Percentiles rank a stretch among this genome's conserved stretches.
These are phyloP conservation scores for Lytechinus variegatus DNA, from an alignment of 35 echinoderm and acorn worm genomes.

Conservation along the genomic window DNA sequence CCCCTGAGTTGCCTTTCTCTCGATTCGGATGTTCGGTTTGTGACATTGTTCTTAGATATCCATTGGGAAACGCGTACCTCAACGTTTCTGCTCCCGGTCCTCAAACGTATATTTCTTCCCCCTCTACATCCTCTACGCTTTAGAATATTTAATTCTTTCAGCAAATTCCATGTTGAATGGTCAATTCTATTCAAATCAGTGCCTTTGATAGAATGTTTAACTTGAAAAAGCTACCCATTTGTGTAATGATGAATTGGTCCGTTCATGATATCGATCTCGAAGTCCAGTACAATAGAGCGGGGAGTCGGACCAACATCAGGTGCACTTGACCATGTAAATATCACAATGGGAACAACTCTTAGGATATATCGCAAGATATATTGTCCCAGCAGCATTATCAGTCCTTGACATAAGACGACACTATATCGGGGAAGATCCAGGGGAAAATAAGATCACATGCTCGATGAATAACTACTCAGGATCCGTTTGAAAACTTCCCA, in stretches of 20 bases:
- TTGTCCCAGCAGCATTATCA: neutral
- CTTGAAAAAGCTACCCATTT: neutral
- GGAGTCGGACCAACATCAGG: neutral
- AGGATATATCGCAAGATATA: too few species aligned
- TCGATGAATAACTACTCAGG: neutral
- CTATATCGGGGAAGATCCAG: constrained; percentile 1
- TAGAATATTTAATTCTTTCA: neutral
- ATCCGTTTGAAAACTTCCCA: neutral
- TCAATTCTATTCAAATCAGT: neutral
- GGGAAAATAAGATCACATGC: neutral
- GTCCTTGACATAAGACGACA: neutral
- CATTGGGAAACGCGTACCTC: neutral
- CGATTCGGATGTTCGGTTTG: constrained; percentile 26
- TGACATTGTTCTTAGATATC: neutral
- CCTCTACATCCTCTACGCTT: constrained; percentile 28
- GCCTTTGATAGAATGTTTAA: constrained; percentile 15
- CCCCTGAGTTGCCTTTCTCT: neutral
- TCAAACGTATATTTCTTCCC: constrained; percentile 9
- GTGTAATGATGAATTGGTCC: neutral
- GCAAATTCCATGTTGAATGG: constrained; percentile 15
- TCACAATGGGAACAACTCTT: constrained; percentile 5
- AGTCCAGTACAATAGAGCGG: neutral
- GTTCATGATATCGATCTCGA: neutral
- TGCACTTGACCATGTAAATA: constrained; percentile 15
- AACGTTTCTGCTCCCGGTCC: neutral